phyloP scores from a whole-genome alignment of 2,888 invertebrate species.

The Marronus borbonicus region DNA sequence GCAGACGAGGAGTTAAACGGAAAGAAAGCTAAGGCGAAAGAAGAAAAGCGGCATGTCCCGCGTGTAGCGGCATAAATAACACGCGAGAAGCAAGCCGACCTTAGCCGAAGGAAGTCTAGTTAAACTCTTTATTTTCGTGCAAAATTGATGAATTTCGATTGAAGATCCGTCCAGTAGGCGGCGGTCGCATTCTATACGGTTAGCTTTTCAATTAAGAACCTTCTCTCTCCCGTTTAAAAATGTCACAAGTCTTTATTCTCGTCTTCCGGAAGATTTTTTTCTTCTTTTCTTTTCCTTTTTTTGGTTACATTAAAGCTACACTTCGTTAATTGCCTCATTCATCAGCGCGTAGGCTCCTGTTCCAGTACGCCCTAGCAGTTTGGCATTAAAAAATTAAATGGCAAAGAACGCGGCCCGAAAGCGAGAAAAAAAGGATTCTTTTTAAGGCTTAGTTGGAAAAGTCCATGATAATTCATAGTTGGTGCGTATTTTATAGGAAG shows the following conservation, averaged over 20 bases:
- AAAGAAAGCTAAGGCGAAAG: not conserved
- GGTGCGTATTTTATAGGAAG: not conserved
- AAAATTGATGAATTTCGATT: constrained; percentile 42
- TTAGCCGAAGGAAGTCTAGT: not conserved
- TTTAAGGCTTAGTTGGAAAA: not conserved
- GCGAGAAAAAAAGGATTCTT: not conserved
- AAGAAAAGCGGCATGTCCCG: not conserved
- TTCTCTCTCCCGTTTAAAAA: constrained; percentile 49
- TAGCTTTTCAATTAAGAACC: constrained; percentile 53
- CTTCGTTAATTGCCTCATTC: constrained; percentile 62
- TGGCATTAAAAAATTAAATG: constrained; percentile 51
- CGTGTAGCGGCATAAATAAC: constrained; percentile 35
- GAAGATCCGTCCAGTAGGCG: constrained; percentile 15
- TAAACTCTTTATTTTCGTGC: constrained; percentile 36
- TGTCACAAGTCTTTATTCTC: constrained; percentile 59
- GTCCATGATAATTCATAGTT: constrained; percentile 44
- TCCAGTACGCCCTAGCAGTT: constrained; percentile 19
- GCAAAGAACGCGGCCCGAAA: constrained; percentile 8
- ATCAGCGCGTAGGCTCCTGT: constrained; percentile 54
- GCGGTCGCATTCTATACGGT: not conserved
- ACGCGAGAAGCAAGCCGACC: not conserved
- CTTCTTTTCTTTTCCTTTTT: constrained; percentile 39
- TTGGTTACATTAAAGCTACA: constrained; percentile 62
- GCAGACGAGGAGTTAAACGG: not conserved
- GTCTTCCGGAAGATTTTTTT: constrained; percentile 7